Base-by-base conservation (phyloP, 2,113 vertebrate species). In the Platichthys stellatus region DNA sequence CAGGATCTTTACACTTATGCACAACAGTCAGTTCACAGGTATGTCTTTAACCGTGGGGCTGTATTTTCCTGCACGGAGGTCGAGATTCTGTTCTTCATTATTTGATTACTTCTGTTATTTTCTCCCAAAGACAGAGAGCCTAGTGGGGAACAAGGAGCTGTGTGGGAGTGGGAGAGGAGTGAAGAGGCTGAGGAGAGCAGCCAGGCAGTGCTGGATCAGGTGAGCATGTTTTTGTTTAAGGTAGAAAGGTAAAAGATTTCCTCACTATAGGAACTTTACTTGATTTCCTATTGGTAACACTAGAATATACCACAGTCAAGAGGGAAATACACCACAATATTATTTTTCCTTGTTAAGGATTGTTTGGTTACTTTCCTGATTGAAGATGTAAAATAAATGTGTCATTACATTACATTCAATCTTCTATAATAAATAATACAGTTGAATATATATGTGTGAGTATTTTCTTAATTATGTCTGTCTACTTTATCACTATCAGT, bases 181-280 rank as follows among this genome's bases (percentile, higher is more conserved):
- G 63, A 83, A 28, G 72, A 88, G 81, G 23, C 76, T 93, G 6
- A 85, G 72, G 63, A 94, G 82, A 81, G 76, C 84, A 24, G 73
- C 83, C 26, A 83, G 86, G 65, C 82, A 86, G 24, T 35, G 78
- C 85, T 93, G 91, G 89, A 83, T 78, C 47, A 91, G 81, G 93
- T 93, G 17, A 82, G 83, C 21, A 61, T 54, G n/a, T 4, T 68
- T 40, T 0, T 60, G 20, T 38, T 45, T 43, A 12, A 51, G 49
- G n/a, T 56, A 24, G 21, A 56, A n/a, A 53, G 13, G 4, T 21
- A 10, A 7, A 8, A 0, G 35, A 38, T 38, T 38, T 38, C 35
- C 7, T 54, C 18, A 10, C 17, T 20, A 51, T 51, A 18, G 6
- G 14, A 5, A 51, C 47, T 51, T 51, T 51, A 51, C 47, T 45